phyloP scores from a whole-genome alignment of 2,113 vertebrate species.

The Hyperopisus bebe region DNA sequence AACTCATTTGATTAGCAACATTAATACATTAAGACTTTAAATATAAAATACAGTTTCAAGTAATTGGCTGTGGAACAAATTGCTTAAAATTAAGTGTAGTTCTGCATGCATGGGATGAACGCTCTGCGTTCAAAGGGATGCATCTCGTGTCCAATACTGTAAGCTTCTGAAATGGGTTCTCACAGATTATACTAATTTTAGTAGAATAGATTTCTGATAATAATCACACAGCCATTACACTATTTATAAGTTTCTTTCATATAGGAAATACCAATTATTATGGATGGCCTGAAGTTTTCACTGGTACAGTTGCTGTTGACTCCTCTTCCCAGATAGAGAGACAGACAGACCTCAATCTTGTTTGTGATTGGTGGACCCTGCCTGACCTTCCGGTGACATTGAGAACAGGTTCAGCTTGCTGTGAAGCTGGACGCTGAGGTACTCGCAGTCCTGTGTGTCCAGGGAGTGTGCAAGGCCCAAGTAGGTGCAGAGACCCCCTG shows the following conservation, averaged over 20 bases:
- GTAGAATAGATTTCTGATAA: neutral
- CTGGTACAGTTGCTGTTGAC: neutral
- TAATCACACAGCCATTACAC: neutral
- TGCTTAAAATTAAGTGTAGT: neutral
- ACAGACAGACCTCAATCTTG: slow-evolving; percentile 40
- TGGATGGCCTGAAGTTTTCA: neutral
- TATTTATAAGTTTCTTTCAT: neutral
- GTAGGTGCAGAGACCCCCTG: slow-evolving; percentile 67
- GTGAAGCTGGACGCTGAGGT: slow-evolving; percentile 67
- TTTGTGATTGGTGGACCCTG: slow-evolving; percentile 30
- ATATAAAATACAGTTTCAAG: neutral
- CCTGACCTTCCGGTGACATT: slow-evolving; percentile 36
- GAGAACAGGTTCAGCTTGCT: slow-evolving; percentile 68
- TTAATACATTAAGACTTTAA: neutral
- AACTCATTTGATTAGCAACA: neutral
- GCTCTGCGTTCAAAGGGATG: neutral
- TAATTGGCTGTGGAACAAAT: neutral
- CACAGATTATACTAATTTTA: neutral
- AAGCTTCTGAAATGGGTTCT: neutral
- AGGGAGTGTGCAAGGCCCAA: slow-evolving; percentile 71
- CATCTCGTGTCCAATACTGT: neutral
- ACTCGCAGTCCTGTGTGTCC: slow-evolving; percentile 74
- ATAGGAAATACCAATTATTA: neutral
- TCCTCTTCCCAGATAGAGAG: neutral
- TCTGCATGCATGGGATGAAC: neutral